phyloP scores from a whole-genome alignment of 1,140 invertebrate species.

The Bacillus rossius region DNA sequence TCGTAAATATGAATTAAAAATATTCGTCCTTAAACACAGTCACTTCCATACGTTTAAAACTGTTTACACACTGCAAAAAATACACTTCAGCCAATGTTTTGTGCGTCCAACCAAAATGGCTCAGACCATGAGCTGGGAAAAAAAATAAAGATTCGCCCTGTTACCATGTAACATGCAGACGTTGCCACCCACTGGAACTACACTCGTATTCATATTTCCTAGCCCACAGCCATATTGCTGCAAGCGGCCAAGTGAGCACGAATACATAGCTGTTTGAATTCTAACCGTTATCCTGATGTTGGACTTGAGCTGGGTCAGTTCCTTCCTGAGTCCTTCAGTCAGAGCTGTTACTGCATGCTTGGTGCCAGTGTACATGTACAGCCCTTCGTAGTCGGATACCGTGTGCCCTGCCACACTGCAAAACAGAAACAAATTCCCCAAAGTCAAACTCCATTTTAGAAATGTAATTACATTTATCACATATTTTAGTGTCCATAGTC shows the following conservation, averaged over 20 bases:
- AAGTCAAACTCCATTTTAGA: no score
- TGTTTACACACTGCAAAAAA: no score
- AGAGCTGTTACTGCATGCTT: constrained; percentile 66
- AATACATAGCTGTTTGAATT: background rate
- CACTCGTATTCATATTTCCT: background rate
- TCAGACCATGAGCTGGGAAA: no score
- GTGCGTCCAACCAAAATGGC: no score
- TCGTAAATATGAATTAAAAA: no score
- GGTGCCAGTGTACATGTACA: constrained; percentile 51
- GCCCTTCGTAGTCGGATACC: background rate
- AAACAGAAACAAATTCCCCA: background rate
- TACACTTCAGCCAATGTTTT: no score
- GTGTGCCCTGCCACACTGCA: constrained; percentile 12
- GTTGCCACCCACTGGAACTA: background rate
- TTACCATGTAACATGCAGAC: background rate
- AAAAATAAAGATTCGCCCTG: no score
- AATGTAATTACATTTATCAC: no score
- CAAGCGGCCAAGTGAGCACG: background rate
- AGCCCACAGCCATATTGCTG: background rate
- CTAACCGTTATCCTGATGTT: constrained; percentile 62
- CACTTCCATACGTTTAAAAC: no score
- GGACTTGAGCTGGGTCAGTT: constrained; percentile 49
- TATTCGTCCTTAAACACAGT: no score
- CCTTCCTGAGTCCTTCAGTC: constrained; percentile 54
- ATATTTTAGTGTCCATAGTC: no score